Evolutionary conservation across 2,888 invertebrate genomes (phyloP).

Genomic region (Stenurella melanura): DNA sequence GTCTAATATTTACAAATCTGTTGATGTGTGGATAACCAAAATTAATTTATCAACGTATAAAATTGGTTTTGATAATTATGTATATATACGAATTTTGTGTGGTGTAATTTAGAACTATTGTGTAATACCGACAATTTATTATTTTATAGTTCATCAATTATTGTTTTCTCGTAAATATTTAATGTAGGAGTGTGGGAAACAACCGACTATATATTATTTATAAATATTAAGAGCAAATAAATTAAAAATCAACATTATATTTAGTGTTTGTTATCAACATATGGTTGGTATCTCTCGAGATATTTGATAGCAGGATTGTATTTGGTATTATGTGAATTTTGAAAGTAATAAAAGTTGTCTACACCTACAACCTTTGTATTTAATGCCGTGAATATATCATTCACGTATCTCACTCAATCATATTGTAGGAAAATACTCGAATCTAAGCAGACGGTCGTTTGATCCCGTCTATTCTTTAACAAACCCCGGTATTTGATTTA

Average conservation of each 20-base stretch:
- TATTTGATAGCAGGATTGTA: neutral
- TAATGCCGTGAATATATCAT: too few relatives aligned
- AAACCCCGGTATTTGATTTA: too few relatives aligned
- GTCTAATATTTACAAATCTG: neutral
- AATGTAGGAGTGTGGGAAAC: neutral
- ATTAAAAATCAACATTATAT: neutral
- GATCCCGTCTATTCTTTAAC: too few relatives aligned
- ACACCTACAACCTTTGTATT: too few relatives aligned
- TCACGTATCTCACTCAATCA: too few relatives aligned
- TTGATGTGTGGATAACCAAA: neutral
- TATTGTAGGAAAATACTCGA: too few relatives aligned
- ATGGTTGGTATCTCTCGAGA: neutral
- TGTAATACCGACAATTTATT: neutral
- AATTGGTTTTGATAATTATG: neutral
- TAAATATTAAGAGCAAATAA: neutral
- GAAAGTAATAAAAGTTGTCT: too few relatives aligned
- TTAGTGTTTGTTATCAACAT: neutral
- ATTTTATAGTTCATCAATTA: neutral
- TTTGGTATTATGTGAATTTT: neutral
- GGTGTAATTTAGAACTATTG: neutral
- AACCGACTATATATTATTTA: too few relatives aligned
- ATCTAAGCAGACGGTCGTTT: too few relatives aligned
- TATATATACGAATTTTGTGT: neutral
- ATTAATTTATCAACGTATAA: neutral
- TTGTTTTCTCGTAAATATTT: neutral